These are phyloP conservation scores for Timema podura DNA, from an alignment of 2,888 invertebrate species.

Conservation along the genomic window DNA sequence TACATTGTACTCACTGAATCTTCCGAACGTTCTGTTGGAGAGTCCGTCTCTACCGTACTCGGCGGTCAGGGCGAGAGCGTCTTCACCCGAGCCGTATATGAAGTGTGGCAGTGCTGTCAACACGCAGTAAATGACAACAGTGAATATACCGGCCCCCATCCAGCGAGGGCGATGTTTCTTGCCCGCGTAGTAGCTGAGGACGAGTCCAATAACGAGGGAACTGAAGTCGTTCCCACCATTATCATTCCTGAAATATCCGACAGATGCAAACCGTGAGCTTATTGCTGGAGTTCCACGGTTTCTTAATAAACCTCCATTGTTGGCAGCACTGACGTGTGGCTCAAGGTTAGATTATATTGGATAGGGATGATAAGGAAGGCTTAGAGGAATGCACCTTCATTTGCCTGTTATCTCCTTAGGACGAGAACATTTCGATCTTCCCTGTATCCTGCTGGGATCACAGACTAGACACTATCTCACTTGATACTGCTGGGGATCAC, in stretches of 20 bases:
- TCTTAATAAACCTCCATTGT: too few species aligned
- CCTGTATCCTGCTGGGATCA: too few species aligned
- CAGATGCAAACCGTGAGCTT: too few species aligned
- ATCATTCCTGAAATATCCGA: conserved; percentile 53
- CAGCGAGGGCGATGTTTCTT: conserved; percentile 67
- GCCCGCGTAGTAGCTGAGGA: conserved; percentile 66
- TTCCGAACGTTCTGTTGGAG: conserved; percentile 45
- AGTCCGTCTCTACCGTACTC: conserved; percentile 50
- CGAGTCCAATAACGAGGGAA: conserved; percentile 61
- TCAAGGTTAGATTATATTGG: too few species aligned
- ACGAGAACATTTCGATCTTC: too few species aligned
- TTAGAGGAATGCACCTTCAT: too few species aligned
- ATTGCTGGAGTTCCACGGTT: too few species aligned
- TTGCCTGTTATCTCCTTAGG: too few species aligned
- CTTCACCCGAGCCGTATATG: conserved; percentile 63
- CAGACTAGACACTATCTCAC: too few species aligned
- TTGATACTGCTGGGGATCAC: too few species aligned
- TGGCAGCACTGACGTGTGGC: too few species aligned
- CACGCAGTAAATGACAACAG: conserved; percentile 61
- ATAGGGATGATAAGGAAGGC: too few species aligned
- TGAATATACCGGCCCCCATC: conserved; percentile 60
- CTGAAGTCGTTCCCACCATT: conserved; percentile 72
- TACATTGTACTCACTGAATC: conserved; percentile 36
- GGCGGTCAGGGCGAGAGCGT: conserved; percentile 57
- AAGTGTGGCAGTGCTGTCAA: conserved; percentile 64